Conservation (phyloP, 2,888 invertebrate species). For the Arge pagana region DNA sequence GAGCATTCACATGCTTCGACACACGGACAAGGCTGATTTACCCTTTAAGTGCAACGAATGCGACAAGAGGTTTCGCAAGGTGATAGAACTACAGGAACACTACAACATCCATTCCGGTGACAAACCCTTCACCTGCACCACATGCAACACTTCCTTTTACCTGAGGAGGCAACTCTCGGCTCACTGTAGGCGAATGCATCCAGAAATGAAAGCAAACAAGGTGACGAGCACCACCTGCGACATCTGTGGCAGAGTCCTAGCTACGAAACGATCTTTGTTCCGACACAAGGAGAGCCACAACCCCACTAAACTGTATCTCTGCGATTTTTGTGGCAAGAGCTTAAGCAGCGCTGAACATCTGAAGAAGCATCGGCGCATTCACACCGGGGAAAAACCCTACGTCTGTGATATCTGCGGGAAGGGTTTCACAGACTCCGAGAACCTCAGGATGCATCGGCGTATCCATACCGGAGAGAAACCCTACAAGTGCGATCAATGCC, state of each 20-base stretch:
- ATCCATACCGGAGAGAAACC: constrained; percentile 61
- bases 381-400: constrained; percentile 63
- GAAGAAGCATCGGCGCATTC: constrained; percentile 59
- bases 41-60: constrained; percentile 54
- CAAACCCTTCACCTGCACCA: constrained; percentile 50
- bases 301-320: constrained; percentile 55
- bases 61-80: constrained; percentile 51
- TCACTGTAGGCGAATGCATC: constrained; percentile 50
- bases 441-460: constrained; percentile 57
- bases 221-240: constrained; percentile 53
- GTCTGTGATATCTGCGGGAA: constrained; percentile 60
- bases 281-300: constrained; percentile 54
- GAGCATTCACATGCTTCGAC: constrained; percentile 50
- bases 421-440: constrained; percentile 58
- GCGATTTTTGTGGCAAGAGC: constrained; percentile 62
- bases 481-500: constrained; percentile 60
- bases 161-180: constrained; percentile 51
- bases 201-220: constrained; percentile 52
- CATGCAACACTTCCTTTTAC: constrained; percentile 47
- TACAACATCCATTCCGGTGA: constrained; percentile 56
- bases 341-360: constrained; percentile 59
- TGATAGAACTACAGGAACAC: constrained; percentile 53
- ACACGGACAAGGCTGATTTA: constrained; percentile 48
- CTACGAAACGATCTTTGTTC: constrained; percentile 51
- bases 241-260: constrained; percentile 52